Base-by-base conservation (phyloP, 2,797 vertebrate species). In the Amblyopsis hoosieri region DNA sequence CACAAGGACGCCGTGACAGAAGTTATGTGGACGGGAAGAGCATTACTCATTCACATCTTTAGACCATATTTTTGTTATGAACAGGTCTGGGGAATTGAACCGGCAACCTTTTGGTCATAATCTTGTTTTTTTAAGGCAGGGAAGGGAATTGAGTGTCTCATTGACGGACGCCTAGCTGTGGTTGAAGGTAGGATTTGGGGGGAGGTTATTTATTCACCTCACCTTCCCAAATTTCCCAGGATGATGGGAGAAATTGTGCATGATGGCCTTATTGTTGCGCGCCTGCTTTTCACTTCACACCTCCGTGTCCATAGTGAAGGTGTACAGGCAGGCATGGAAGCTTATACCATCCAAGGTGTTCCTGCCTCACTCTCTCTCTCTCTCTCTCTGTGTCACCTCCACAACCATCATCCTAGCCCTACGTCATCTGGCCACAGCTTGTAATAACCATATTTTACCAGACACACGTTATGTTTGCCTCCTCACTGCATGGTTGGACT, bases 1-100 rank as follows among this genome's bases (percentile, higher is more conserved):
- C 56, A 60, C 74, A 82, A 89, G 81, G 80, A 82, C 80, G 74
- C 67, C 69, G 75, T 82, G 79, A 79, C 74, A 82, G 69, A 55
- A 33, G 17, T 59, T 67, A 52, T 66, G 69, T 57, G 64, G 68
- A 55, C 72, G 60, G 45, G 42, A 12, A 6, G 53, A 7, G 60
- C 74, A 77, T 82, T 76, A 66, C 66, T 80, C 76, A 76, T 79
- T 56, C 75, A 82, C 67, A 67, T 72, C 57, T 68, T 71, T 56
- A 60, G 69, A 81, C 71, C 63, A 72, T 68, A 51, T 74, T 68
- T 66, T 70, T 71, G 8, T 55, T 61, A 11, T 50, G 65, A 23
- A 12, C 57, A 57, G 49, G 69, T 47, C 51, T 6, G 75, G 71
- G 65, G 72, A 49, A 80, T 75, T 56, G 15, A 70, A 62, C 47